phyloP scores from a whole-genome alignment of 2,888 invertebrate species.

The Tortricodes alternella region DNA sequence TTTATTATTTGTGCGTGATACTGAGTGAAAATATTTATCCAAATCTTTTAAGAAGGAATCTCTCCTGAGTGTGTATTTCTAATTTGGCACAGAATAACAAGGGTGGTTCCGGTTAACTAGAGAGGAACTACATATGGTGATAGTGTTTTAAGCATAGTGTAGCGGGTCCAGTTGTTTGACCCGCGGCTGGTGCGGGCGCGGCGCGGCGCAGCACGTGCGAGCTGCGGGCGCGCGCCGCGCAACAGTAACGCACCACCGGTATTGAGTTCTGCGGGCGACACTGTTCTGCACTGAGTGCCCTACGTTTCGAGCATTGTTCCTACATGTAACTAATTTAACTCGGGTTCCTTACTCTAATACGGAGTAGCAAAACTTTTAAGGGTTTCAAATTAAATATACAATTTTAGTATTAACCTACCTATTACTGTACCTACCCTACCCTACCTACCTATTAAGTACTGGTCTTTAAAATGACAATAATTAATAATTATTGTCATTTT shows the following conservation, averaged over 20 bases:
- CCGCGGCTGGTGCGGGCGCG: background rate
- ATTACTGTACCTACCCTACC: too few relatives aligned
- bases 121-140: background rate
- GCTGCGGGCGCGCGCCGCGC: conserved; percentile 13
- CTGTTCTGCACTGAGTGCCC: conserved; percentile 11
- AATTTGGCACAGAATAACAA: background rate
- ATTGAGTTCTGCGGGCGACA: conserved; percentile 16
- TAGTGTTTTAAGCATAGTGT: background rate
- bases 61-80: background rate
- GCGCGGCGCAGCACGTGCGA: background rate
- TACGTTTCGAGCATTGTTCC: background rate
- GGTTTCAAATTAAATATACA: background rate
- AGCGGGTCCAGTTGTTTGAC: conserved; percentile 2
- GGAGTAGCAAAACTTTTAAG: conserved; percentile 1
- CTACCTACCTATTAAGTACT: too few relatives aligned
- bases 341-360: conserved; percentile 14
- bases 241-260: background rate
- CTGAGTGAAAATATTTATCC: too few relatives aligned
- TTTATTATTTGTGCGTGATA: too few relatives aligned
- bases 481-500: too few relatives aligned
- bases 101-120: background rate
- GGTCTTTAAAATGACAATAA: too few relatives aligned
- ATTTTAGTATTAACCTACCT: too few relatives aligned
- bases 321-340: conserved; percentile 8
- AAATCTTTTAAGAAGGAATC: too few relatives aligned